These are phyloP conservation scores for Papilio elwesi DNA, from an alignment of 2,888 invertebrate species.

Conservation along the genomic window DNA sequence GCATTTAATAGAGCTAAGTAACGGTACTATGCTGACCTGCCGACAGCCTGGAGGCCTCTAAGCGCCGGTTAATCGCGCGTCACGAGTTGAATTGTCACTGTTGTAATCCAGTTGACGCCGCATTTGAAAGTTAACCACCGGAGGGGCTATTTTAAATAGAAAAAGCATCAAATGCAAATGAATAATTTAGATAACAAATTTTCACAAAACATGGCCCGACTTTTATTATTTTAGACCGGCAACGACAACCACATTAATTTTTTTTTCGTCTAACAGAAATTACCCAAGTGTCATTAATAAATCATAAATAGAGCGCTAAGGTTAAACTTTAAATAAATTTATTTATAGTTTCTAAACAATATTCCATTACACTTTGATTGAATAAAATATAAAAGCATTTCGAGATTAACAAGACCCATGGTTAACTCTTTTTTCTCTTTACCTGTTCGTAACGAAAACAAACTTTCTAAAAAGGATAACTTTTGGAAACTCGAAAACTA, in stretches of 20 bases:
- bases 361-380: constrained; percentile 11
- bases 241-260: constrained; percentile 73
- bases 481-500: constrained; percentile 39
- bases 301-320: constrained; percentile 58
- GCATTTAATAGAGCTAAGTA: constrained; percentile 2
- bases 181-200: constrained; percentile 53
- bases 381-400: constrained; percentile 18
- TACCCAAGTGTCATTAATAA: constrained; percentile 73
- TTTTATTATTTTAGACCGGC: constrained; percentile 48
- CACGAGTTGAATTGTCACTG: constrained; percentile 46
- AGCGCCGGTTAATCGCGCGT: constrained; percentile 48
- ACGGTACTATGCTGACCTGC: constrained; percentile 46
- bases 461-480: constrained; percentile 32
- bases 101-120: constrained; percentile 44
- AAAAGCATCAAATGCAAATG: constrained; percentile 42
- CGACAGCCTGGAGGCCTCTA: constrained; percentile 40
- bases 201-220: constrained; percentile 58
- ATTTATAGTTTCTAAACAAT: constrained; percentile 5
- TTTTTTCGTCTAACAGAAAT: constrained; percentile 65
- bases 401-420: constrained; percentile 13
- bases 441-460: constrained; percentile 32
- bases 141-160: constrained; percentile 40
- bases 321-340: constrained; percentile 44
- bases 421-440: constrained; percentile 33
- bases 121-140: constrained; percentile 33